Base-by-base conservation (phyloP, 2,888 invertebrate species). In the Adineta ricciae region DNA sequence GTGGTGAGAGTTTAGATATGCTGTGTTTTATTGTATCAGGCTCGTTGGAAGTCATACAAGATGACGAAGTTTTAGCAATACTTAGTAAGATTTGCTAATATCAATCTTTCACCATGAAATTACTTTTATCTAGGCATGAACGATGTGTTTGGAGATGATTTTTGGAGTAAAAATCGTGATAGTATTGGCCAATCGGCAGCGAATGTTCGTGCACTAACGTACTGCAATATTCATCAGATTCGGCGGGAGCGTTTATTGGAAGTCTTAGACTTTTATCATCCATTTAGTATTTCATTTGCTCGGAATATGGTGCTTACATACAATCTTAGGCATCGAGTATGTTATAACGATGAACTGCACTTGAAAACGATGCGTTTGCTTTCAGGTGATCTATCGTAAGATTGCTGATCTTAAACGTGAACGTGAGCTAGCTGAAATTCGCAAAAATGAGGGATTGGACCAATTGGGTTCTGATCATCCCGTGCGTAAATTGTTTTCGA, bases 41-140 rank as follows among this genome's bases (percentile, higher is more conserved):
- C 86, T 97, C 97, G 87, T 93, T 99, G 88, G 99, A 99, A 92
- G 98, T 99, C 88, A 98, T 99, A 88, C 99, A 99, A 91, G 99
- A 99, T 91, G 99, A 99, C 90, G 98, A 99, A 92, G 98, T 99
- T 87, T 98, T 99, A 87, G 99, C 99, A 87, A 99, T 99, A 89
- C 93, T 99, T 88, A 97, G 98, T 94, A 90, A 88, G 89, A 88
- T n/a, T n/a, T n/a, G n/a, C 32, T 83, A 32, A 16, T 27, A 14
- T 64, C 72, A 84, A 85, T 78, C 24, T 49, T 54, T 21, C 41
- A 49, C 5, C 14, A 9, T 84, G 41, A 36, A 56, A 32, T 36
- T n/a, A 36, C 83, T 27, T 50, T 36, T 5, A 89, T 89, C 86
- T 91, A 96, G 96, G 96, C 87, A 97, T 97, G 91, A 98, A 98